phyloP scores from a whole-genome alignment of 2,888 invertebrate species.

The Acleris cristana region DNA sequence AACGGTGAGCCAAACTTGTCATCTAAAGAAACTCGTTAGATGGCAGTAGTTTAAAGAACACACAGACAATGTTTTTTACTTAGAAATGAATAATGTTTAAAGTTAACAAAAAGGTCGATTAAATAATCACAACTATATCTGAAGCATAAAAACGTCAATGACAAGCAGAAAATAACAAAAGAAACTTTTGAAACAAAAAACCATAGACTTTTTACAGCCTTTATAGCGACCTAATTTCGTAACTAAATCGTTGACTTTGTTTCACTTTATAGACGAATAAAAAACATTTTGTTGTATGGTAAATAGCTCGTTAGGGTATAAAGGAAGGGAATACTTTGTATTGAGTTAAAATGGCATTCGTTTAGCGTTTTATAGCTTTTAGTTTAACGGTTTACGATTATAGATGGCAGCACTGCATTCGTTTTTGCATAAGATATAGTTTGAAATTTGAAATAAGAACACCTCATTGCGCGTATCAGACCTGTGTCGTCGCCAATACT shows the following conservation, averaged over 20 bases:
- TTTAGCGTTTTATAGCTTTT: background rate
- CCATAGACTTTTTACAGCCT: constrained; percentile 19
- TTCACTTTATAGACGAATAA: constrained; percentile 11
- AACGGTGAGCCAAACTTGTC: no score
- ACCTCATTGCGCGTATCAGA: no score
- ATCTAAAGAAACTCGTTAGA: no score
- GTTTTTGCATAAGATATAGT: no score
- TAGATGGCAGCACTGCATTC: no score
- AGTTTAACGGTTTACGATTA: no score
- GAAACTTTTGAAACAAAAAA: constrained; percentile 15
- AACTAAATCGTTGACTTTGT: constrained; percentile 27
- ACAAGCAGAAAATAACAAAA: constrained; percentile 16
- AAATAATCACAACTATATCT: background rate
- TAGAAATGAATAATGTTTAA: no score
- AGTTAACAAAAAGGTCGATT: background rate
- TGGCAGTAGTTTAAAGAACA: no score
- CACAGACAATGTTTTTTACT: no score
- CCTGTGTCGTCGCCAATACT: no score
- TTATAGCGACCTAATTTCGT: constrained; percentile 26
- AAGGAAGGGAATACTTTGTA: constrained; percentile 13
- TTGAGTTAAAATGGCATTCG: background rate
- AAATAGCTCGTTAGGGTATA: constrained; percentile 16
- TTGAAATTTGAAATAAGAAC: no score
- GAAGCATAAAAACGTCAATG: background rate
- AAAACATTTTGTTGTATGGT: constrained; percentile 25